A percentile compares a stretch with the other conserved stretches of the same genome.
Evolutionary conservation across 2,797 vertebrate species (phyloP).

Genomic region (Neoniphon sammara): DNA sequence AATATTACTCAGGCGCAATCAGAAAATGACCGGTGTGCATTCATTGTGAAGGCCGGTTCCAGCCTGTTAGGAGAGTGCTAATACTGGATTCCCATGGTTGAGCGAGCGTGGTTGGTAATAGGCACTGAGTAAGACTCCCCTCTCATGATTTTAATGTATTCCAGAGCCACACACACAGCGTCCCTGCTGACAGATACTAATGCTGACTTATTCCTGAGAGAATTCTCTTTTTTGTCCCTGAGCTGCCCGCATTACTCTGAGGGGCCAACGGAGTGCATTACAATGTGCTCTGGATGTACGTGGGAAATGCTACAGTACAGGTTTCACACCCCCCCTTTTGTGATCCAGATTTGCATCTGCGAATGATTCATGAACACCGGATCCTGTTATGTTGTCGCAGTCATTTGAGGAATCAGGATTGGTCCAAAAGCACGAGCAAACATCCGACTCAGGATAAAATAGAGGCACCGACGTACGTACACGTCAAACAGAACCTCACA

Average conservation of each 20-base stretch:
- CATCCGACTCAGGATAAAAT: too few relatives aligned
- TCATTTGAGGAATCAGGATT: too few relatives aligned
- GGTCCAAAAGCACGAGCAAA: too few relatives aligned
- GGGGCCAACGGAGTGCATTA: not conserved
- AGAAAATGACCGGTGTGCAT: slow-evolving; percentile 11
- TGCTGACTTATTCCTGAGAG: slow-evolving; percentile 47
- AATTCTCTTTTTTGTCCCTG: slow-evolving; percentile 12
- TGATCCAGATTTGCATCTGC: slow-evolving; percentile 14
- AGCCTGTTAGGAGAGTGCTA: slow-evolving; percentile 6
- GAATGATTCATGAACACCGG: too few relatives aligned
- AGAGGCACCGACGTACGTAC: too few relatives aligned
- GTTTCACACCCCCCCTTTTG: slow-evolving; percentile 6
- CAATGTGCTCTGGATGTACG: not conserved
- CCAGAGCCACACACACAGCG: slow-evolving; percentile 35
- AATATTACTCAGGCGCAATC: not conserved
- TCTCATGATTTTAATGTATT: slow-evolving; percentile 45
- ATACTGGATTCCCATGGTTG: slow-evolving; percentile 20
- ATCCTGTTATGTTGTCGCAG: too few relatives aligned
- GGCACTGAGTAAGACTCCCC: slow-evolving; percentile 35
- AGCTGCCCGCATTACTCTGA: not conserved
- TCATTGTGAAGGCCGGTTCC: slow-evolving; percentile 28
- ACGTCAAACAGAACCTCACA: too few relatives aligned
- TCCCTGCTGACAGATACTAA: slow-evolving; percentile 52
- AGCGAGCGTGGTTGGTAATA: slow-evolving; percentile 17
- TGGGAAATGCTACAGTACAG: not conserved